Conservation (phyloP, 2,797 vertebrate species). For the Parambassis ranga region DNA sequence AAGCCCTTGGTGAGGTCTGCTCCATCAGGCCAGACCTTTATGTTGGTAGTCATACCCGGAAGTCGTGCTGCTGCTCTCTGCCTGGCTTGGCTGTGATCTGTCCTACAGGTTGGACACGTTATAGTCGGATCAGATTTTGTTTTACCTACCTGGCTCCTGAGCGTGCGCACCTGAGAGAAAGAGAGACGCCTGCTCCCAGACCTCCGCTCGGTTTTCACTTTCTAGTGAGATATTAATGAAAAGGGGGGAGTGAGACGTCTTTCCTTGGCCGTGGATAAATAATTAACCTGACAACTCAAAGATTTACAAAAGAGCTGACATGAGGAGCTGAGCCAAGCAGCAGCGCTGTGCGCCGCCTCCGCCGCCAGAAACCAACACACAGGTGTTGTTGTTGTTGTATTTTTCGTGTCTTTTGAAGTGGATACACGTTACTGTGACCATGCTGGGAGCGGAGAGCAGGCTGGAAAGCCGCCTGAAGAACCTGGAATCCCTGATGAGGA, state of each 20-base stretch:
- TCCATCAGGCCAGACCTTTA: not conserved
- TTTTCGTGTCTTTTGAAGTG: constrained; percentile 28
- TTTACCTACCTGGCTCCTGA: constrained; percentile 34
- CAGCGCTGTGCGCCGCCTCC: constrained; percentile 1
- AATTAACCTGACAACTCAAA: constrained; percentile 38
- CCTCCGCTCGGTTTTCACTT: not conserved
- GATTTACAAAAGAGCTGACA: constrained; percentile 26
- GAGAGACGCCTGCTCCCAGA: too few species aligned
- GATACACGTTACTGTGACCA: constrained; percentile 38
- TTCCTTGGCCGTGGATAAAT: constrained; percentile 22
- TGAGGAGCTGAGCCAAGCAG: constrained; percentile 35
- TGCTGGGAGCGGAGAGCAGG: constrained; percentile 77
- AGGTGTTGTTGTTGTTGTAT: constrained; percentile 23
- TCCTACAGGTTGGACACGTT: constrained; percentile 28
- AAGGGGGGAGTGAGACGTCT: not conserved
- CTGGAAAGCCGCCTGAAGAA: constrained; percentile 72
- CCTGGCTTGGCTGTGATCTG: not conserved
- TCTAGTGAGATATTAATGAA: not conserved
- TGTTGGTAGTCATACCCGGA: constrained; percentile 29
- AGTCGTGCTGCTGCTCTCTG: accelerated
- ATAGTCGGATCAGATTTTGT: constrained; percentile 17
- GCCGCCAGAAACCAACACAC: not conserved
- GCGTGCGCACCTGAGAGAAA: constrained; percentile 27
- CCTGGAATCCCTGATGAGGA: constrained; percentile 77
- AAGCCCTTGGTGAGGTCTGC: not conserved